These are phyloP conservation scores for Vannuccia rotundouncinata DNA, from an alignment of 2,888 invertebrate species.

Conservation along the genomic window DNA sequence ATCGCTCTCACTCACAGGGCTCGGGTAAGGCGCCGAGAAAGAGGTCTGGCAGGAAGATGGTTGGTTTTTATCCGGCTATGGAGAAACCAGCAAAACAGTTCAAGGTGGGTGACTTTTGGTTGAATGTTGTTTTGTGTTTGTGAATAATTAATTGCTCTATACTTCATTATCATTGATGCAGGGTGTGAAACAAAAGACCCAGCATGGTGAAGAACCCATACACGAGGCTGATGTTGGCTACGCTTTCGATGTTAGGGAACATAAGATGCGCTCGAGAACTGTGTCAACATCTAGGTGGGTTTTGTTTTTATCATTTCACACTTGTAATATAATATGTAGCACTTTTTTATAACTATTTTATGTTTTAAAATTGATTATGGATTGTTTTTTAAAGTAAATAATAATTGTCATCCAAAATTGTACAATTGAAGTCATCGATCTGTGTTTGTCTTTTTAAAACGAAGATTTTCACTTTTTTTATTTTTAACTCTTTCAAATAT, in stretches of 20 bases:
- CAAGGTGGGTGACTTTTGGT: too few relatives aligned
- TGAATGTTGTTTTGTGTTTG: not conserved
- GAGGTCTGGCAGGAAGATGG: not conserved
- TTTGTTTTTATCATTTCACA: not conserved
- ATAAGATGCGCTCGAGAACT: slow-evolving; percentile 23
- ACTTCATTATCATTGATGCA: not conserved
- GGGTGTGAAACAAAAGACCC: not conserved
- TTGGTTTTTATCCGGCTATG: slow-evolving; percentile 7
- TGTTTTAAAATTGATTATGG: too few relatives aligned
- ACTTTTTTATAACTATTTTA: not conserved
- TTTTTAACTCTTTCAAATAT: too few relatives aligned
- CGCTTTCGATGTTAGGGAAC: not conserved
- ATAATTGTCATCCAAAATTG: too few relatives aligned
- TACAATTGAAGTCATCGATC: too few relatives aligned
- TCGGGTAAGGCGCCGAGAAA: not conserved
- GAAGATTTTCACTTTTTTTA: too few relatives aligned
- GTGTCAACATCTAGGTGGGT: slow-evolving; percentile 23
- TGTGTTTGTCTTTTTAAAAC: too few relatives aligned
- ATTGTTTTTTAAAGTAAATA: too few relatives aligned
- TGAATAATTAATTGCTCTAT: not conserved
- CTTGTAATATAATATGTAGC: not conserved
- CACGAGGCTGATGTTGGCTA: slow-evolving; percentile 28
- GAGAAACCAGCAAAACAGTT: not conserved
- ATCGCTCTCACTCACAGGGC: not conserved
- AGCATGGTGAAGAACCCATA: slow-evolving; percentile 1